These are phyloP conservation scores for Chitala chitala DNA, from an alignment of 2,113 vertebrate species.

Conservation along the genomic window DNA sequence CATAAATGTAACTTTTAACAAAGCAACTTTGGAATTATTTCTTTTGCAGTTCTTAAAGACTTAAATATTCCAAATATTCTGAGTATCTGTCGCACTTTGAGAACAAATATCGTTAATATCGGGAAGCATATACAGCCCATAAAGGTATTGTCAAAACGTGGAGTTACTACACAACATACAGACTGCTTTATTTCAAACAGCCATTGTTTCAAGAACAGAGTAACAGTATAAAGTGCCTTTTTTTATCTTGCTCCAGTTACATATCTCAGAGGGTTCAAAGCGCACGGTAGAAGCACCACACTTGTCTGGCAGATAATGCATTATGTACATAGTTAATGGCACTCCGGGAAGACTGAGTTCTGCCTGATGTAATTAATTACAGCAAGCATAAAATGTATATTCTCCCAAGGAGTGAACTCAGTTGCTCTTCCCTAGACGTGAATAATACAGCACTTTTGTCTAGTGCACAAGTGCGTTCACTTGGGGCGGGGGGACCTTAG, in stretches of 20 bases:
- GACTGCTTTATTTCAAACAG: too few relatives aligned
- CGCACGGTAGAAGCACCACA: neutral
- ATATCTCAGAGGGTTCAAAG: neutral
- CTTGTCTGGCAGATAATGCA: slow-evolving; percentile 15
- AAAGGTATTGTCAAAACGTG: too few relatives aligned
- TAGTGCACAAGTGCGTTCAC: too few relatives aligned
- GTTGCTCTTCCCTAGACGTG: slow-evolving; percentile 6
- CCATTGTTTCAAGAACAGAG: neutral
- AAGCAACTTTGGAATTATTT: too few relatives aligned
- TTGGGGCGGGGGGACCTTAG: too few relatives aligned
- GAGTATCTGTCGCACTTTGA: too few relatives aligned
- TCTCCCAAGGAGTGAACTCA: neutral
- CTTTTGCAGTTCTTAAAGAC: too few relatives aligned
- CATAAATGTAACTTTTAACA: too few relatives aligned
- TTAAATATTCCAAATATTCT: too few relatives aligned
- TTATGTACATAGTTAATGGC: slow-evolving; percentile 30
- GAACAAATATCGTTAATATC: too few relatives aligned
- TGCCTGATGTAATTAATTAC: slow-evolving; percentile 21
- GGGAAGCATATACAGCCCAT: too few relatives aligned
- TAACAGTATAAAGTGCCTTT: neutral
- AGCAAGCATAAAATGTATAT: slow-evolving; percentile 9
- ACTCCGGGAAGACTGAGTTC: slow-evolving; percentile 17
- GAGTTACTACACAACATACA: too few relatives aligned
- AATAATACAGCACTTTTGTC: neutral
- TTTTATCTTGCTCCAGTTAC: neutral